These are phyloP conservation scores for Minunthozetes semirufus DNA, from an alignment of 2,888 invertebrate genomes.

Conservation along the genomic window DNA sequence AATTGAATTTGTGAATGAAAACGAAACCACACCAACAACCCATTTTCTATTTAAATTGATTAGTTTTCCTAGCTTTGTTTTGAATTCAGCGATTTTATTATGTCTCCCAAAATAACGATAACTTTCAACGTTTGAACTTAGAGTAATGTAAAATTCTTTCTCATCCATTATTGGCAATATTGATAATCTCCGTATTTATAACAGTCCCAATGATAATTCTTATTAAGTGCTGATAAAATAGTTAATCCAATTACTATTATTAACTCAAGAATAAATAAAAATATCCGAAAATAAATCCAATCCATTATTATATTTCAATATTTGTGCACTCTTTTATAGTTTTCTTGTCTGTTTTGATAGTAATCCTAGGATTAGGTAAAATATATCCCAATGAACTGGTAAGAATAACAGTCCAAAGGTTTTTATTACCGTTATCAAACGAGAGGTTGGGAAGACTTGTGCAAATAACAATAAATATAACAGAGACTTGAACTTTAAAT, in stretches of 20 bases:
- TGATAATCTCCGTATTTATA: no score
- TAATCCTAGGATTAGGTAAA: neutral
- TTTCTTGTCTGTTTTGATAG: neutral
- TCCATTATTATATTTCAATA: neutral
- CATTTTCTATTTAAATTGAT: neutral
- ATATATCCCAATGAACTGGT: neutral
- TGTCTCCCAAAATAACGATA: neutral
- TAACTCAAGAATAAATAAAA: neutral
- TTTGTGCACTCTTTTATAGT: neutral
- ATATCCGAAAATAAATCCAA: neutral
- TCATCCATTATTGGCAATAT: neutral
- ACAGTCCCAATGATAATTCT: no score
- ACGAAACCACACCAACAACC: neutral
- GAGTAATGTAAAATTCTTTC: neutral
- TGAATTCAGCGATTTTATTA: neutral
- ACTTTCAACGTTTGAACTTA: no score
- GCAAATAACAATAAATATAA: neutral
- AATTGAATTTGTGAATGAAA: conserved; percentile 11
- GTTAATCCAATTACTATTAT: neutral
- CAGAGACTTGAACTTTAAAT: neutral
- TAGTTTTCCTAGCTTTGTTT: neutral
- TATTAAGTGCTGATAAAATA: no score
- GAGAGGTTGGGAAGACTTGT: neutral
- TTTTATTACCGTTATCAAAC: neutral
- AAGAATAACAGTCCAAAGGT: conserved; percentile 1